Base-by-base conservation (phyloP, 2,888 invertebrate species). In the Hypsopygia costalis region DNA sequence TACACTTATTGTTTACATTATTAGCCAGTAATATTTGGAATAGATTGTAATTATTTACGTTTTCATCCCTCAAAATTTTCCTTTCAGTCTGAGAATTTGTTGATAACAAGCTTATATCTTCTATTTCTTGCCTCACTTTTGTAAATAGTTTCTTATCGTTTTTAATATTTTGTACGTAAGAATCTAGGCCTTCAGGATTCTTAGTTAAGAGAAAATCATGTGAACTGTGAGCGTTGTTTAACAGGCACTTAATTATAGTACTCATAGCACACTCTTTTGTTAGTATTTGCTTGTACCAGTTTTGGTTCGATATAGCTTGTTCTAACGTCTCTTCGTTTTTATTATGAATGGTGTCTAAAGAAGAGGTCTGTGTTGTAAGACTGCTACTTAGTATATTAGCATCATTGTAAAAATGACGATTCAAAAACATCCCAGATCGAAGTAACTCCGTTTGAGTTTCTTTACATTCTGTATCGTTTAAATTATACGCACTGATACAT, bases 71-170 rank as follows among this genome's bases (percentile, higher is more conserved):
- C 6, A 49, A 16, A 11, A 4, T 16, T 16, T 55, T 51, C 37
- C 45, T 56, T 0, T 73, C 69, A 0, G 77, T 77, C 36, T 76
- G 78, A 27, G 73, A 71, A 21, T 68, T 61, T 27, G 58, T 64
- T 4, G 77, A 47, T 36, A 72, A 22, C 0, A 62, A 34, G 1
- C 59, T 39, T 4, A 67, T 57, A 16, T 16, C 3, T 16, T 16
- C 4, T 16, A 16, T 16, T 4, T 16, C 16, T 16, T 16, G 3
- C 4, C 16, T 16, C 2, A 16, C 16, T 16, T 16, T 16, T 4
- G 16, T 3, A 3, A 4, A 16, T 16, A 4, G 16, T 4, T 16
- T 16, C 4, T 16, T 16, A 16, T 16, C 16, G 4, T 4, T 16
- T 16, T 16, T 16, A 16, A 16, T 16, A 3, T 16, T 16, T 16